Evolutionary conservation across 2,888 invertebrate genomes (phyloP).

Genomic region (Choristoneura rosaceana): DNA sequence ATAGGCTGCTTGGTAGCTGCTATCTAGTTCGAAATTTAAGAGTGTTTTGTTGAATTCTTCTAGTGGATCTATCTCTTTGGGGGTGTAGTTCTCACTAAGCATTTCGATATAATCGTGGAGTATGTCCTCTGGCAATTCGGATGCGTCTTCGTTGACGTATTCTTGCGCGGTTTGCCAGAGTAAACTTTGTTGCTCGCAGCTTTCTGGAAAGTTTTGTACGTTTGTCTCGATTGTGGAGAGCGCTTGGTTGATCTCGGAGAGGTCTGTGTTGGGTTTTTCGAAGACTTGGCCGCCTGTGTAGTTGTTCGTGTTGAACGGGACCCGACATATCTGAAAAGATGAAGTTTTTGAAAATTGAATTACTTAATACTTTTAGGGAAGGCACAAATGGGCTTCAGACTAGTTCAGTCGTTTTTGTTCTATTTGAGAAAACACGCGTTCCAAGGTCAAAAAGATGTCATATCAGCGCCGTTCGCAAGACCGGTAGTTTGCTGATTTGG

Average conservation of each 20-base stretch:
- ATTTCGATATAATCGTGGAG: slow-evolving; percentile 49
- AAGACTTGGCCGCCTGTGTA: slow-evolving; percentile 71
- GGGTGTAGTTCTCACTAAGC: slow-evolving; percentile 31
- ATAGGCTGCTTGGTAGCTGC: slow-evolving; percentile 18
- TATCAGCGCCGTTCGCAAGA: too few relatives aligned
- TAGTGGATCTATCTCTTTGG: slow-evolving; percentile 2
- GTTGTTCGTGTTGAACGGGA: slow-evolving; percentile 60
- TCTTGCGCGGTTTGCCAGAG: slow-evolving; percentile 60
- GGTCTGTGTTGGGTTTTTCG: slow-evolving; percentile 58
- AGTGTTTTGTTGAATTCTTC: slow-evolving; percentile 21
- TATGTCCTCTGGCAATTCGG: slow-evolving; percentile 44
- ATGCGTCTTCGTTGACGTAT: slow-evolving; percentile 56
- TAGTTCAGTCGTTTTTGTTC: too few relatives aligned
- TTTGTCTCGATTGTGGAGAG: slow-evolving; percentile 53
- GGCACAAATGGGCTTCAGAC: too few relatives aligned
- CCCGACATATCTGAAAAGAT: slow-evolving; percentile 61
- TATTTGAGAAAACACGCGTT: too few relatives aligned
- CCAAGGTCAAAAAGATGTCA: too few relatives aligned
- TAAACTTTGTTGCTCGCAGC: slow-evolving; percentile 57
- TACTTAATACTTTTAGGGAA: neutral
- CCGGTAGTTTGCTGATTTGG: too few relatives aligned
- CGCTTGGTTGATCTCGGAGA: slow-evolving; percentile 59
- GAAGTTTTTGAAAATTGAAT: neutral
- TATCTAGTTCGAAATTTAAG: slow-evolving; percentile 23
- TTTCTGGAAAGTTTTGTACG: slow-evolving; percentile 57